Evolutionary conservation across 2,797 vertebrate genomes (phyloP).

Genomic region (Heterohyrax brucei): DNA sequence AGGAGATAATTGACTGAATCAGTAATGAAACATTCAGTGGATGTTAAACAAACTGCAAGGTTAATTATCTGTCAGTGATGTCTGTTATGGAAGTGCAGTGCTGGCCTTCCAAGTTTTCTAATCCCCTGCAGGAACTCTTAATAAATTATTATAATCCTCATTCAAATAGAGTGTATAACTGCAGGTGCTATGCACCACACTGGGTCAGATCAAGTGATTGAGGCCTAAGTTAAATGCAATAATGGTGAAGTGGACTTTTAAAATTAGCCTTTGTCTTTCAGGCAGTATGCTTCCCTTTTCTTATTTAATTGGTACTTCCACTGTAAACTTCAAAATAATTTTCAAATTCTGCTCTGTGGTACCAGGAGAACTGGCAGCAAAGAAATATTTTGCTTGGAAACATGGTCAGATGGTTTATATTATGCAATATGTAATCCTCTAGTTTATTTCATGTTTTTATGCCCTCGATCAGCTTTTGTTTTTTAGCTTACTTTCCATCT

Average conservation of each 20-base stretch:
- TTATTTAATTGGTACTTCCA: slow-evolving; percentile 42
- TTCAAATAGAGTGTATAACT: slow-evolving; percentile 73
- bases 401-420: slow-evolving; percentile 75
- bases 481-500: slow-evolving; percentile 64
- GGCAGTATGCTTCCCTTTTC: slow-evolving; percentile 35
- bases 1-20: slow-evolving; percentile 91
- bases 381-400: slow-evolving; percentile 73
- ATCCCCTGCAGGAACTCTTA: slow-evolving; percentile 85
- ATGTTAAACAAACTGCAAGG: slow-evolving; percentile 92
- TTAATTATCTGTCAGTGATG: slow-evolving; percentile 91
- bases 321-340: slow-evolving; percentile 81
- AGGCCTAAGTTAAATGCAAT: slow-evolving; percentile 77
- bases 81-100: slow-evolving; percentile 84
- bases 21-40: slow-evolving; percentile 90
- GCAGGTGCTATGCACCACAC: slow-evolving; percentile 26
- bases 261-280: slow-evolving; percentile 67
- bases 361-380: slow-evolving; percentile 63
- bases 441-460: slow-evolving; percentile 54
- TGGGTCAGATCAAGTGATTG: slow-evolving; percentile 81
- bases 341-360: slow-evolving; percentile 46
- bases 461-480: slow-evolving; percentile 66
- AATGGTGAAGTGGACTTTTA: slow-evolving; percentile 59
- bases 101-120: slow-evolving; percentile 86
- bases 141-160: slow-evolving; percentile 88
- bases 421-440: slow-evolving; percentile 3